A percentile compares a stretch with the other conserved stretches of the same genome.
phyloP scores from a whole-genome alignment of 2,113 vertebrate species.

The Edolisoma coerulescens region DNA sequence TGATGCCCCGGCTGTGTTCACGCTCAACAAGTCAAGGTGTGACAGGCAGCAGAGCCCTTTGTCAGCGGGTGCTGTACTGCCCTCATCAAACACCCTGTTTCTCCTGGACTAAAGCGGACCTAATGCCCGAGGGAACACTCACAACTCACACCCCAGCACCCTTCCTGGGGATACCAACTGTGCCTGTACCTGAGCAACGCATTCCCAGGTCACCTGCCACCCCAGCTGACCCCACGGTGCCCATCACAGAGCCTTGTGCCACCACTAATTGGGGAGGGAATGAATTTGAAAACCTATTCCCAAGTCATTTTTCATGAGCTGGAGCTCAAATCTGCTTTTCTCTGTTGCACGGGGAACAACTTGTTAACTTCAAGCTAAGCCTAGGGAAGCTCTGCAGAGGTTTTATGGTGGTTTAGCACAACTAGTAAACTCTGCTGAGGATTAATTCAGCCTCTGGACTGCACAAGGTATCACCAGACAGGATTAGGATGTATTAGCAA shows the following conservation, averaged over 20 bases:
- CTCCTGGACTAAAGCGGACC: background rate
- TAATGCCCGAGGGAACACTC: background rate
- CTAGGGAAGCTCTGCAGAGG: background rate
- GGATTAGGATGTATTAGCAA: background rate
- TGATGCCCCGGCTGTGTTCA: slow-evolving; percentile 40
- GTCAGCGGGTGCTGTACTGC: background rate
- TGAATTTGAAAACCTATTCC: background rate
- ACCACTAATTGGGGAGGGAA: background rate
- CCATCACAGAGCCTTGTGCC: background rate
- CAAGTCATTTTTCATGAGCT: background rate
- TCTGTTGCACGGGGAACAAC: background rate
- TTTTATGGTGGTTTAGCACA: background rate
- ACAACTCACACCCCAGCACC: background rate
- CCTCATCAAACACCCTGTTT: background rate
- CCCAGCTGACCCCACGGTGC: rapidly evolving
- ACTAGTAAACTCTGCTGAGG: background rate
- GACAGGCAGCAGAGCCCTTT: slow-evolving; percentile 68
- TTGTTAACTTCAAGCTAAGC: background rate
- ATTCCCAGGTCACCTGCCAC: background rate
- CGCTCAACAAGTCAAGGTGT: slow-evolving; percentile 72
- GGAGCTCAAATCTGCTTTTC: background rate
- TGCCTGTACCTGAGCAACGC: rapidly evolving
- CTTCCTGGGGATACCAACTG: background rate
- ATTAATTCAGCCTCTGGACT: background rate
- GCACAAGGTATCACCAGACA: background rate